phyloP scores from a whole-genome alignment of 2,113 vertebrate species.

The Coptodon bakossiorum region DNA sequence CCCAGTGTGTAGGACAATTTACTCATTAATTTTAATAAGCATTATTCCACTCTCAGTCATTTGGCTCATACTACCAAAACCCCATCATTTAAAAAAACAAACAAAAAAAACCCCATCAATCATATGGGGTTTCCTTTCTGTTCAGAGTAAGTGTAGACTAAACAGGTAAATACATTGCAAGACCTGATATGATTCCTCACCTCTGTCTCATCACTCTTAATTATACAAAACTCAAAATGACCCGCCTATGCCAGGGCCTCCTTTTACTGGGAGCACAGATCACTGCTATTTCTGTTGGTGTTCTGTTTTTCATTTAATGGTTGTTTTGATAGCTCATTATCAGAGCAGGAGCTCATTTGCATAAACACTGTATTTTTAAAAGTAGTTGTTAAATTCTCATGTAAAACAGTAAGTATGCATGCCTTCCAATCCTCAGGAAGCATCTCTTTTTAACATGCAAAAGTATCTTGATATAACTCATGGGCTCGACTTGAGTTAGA shows the following conservation, averaged over 20 bases:
- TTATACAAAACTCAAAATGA: background rate
- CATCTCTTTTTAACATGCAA: background rate
- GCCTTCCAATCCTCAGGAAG: background rate
- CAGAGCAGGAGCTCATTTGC: background rate
- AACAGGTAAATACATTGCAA: background rate
- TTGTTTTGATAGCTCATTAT: background rate
- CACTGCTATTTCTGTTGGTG: background rate
- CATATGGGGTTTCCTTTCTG: background rate
- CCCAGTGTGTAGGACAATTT: background rate
- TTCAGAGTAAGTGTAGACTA: background rate
- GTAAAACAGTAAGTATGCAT: background rate
- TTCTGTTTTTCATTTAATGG: background rate
- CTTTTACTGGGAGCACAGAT: background rate
- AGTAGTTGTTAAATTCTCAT: background rate
- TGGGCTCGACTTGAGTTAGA: background rate
- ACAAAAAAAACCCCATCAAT: background rate
- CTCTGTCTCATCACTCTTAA: background rate
- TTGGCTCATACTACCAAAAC: background rate
- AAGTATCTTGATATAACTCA: background rate
- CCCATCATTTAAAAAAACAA: background rate
- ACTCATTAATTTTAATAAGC: slow-evolving; percentile 20
- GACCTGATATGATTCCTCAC: background rate
- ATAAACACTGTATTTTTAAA: background rate
- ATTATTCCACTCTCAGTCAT: background rate
- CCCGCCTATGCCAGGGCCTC: background rate